These are phyloP conservation scores for Stegodyphus dumicola DNA, from an alignment of 1,140 invertebrate species.

Conservation along the genomic window DNA sequence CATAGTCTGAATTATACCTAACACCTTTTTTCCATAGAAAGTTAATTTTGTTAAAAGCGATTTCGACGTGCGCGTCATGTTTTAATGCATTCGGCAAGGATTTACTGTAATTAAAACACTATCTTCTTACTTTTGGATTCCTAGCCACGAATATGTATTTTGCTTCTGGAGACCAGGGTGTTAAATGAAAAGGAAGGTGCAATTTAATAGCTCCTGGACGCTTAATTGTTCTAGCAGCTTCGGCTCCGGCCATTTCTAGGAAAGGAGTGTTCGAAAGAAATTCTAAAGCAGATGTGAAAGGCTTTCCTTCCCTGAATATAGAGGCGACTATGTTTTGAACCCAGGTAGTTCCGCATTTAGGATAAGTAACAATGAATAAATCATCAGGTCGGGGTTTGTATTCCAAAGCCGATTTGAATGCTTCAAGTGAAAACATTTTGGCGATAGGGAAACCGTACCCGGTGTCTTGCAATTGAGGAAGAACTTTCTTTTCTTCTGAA, in stretches of 20 bases:
- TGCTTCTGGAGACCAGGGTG: conserved; percentile 39
- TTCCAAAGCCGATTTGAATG: conserved; percentile 2
- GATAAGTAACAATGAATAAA: conserved; percentile 58
- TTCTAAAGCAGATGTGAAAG: conserved; percentile 19
- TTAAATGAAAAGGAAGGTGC: conserved; percentile 44
- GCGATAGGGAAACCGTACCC: not conserved
- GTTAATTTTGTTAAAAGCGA: too few relatives aligned
- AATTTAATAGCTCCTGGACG: conserved; percentile 51
- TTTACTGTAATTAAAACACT: not conserved
- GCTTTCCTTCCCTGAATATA: conserved; percentile 44
- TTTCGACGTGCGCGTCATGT: too few relatives aligned
- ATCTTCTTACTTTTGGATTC: conserved; percentile 40
- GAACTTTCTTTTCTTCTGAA: not conserved
- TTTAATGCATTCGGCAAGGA: too few relatives aligned
- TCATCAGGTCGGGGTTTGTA: conserved; percentile 46
- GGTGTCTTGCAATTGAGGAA: not conserved
- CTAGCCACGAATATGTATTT: conserved; percentile 50
- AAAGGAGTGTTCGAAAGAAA: conserved; percentile 46
- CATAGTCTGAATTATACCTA: too few relatives aligned
- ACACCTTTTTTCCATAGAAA: too few relatives aligned
- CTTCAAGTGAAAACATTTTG: not conserved
- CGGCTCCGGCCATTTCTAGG: conserved; percentile 37
- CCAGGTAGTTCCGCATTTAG: conserved; percentile 62
- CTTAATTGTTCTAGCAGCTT: conserved; percentile 27
- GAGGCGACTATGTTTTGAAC: conserved; percentile 42